Evolutionary conservation across 1,140 invertebrate species (phyloP), one percentile per base, ranked within the genome.

Genomic region (Brachionus paranguensis): DNA sequence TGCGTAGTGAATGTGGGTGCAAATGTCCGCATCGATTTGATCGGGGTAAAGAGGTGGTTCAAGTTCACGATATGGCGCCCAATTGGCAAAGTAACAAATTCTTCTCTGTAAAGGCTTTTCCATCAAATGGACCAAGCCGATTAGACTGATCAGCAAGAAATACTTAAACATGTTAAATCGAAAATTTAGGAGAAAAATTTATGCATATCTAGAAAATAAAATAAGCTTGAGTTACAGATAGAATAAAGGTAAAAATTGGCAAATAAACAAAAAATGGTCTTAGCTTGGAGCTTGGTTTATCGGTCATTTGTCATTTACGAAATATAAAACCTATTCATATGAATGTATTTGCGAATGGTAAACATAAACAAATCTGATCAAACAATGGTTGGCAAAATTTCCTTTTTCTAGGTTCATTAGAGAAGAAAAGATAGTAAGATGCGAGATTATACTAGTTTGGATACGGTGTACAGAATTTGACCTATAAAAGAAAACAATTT

Each of bases 21-120:
- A 98, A 43, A 97, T 91, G 88, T 95, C 96, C 24, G 95, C 95
- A 91, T 97, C 96, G 86, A 97, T 97, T 88, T 97, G 96, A 89
- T 96, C 94, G 0, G 95, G 95, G 85, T 93, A 94, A 88, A 96
- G 97, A 89, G 95, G 95, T 1, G 94, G 94, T 2, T 93, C 93
- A 41, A 94, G 94, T 3, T 94, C 93, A 84, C 94, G 91, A 85
- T 89, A 88, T 85, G 88, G 88, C 3, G 88, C 86, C 88, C 87
- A 88, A 85, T 89, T 89, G 29, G 88, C 88, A 84, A 87, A 87
- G 79, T 89, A 89, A 83, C 88, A 89, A 45, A 88, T 87, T 41
- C 87, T 78, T 11, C 83, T n/a, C 47, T 81, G 53, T 5, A 81
- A 41, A 6, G 68, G 68, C 17, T 43, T 43, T 43, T 72, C 68